Base-by-base conservation (phyloP, 2,888 invertebrate species). In the Hemicrepidius hirtus region DNA sequence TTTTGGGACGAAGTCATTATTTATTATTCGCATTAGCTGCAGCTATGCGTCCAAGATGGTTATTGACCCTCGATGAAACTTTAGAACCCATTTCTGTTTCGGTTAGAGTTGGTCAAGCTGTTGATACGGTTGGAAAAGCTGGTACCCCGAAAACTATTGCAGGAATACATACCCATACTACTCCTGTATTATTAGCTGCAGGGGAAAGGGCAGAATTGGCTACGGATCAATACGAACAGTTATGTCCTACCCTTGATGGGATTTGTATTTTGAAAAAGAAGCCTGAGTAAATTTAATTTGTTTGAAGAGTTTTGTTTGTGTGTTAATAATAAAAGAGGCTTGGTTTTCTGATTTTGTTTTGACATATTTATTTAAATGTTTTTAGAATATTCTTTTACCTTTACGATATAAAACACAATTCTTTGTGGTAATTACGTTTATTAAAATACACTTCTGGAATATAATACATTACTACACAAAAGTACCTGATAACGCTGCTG, bases 61-160 rank as follows among this genome's bases (percentile, higher is more conserved):
- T 99, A 77, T 94, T 99, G 57, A 98, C 99, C 0, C 93, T 99
- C 78, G 96, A 99, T 85, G 97, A 98, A 83, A 93, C 95, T 79
- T 89, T 98, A 64, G 94, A 95, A 84, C 96, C 97, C 66, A 88
- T 98, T 75, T 94, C 97, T 72, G 96, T 97, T 5, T 94, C 95
- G 49, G 98, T 99, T 0, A 91, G 96, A 75, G 95, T 96, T 12
- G 96, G 96, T 80, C 93, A 95, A 91, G 99, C 99, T 32, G 98
- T 99, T 5, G 99, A 99, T 88, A 96, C 97, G 5, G 98, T 99
- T 18, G 99, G 99, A 0, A 99, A 99, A 87, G 99, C 99, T 0
- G 99, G 99, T 50, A 98, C 97, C 72, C 99, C 99, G 0, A 99
- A 99, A 88, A 98, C 99, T 0, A 99, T 99, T 80, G 98, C 99